Evolutionary conservation across 2,888 invertebrate genomes (phyloP).

Genomic region (Erynnis tages): DNA sequence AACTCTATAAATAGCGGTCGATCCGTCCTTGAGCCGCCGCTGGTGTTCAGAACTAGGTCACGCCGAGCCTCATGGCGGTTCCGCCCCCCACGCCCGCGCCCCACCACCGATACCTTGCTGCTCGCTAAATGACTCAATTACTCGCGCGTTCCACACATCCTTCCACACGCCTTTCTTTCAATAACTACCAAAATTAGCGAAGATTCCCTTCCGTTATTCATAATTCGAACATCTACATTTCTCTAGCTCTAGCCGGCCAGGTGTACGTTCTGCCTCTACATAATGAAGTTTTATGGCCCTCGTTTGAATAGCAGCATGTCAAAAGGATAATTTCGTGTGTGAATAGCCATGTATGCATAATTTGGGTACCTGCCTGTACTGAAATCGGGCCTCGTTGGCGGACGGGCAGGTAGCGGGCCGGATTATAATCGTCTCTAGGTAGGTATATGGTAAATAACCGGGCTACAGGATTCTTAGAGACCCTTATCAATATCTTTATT

Average conservation of each 20-base stretch:
- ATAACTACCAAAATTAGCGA: not conserved
- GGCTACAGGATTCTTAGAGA: conserved; percentile 10
- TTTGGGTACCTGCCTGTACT: conserved; percentile 63
- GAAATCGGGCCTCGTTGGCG: conserved; percentile 55
- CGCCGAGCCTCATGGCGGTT: conserved; percentile 58
- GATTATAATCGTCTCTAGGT: conserved; percentile 47
- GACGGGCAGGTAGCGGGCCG: conserved; percentile 65
- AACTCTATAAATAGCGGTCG: conserved; percentile 78
- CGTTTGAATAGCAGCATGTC: conserved; percentile 42
- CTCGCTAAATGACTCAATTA: conserved; percentile 36
- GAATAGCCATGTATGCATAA: conserved; percentile 48
- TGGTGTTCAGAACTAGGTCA: conserved; percentile 76
- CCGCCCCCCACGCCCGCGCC: conserved; percentile 47
- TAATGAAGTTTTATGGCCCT: conserved; percentile 38
- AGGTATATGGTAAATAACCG: conserved; percentile 33
- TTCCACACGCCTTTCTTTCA: conserved; percentile 39
- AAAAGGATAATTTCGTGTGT: conserved; percentile 47
- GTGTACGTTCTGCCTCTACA: conserved; percentile 45
- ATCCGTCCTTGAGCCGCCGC: conserved; percentile 77
- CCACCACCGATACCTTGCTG: conserved; percentile 37
- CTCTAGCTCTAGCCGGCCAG: conserved; percentile 36
- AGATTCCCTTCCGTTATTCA: not conserved
- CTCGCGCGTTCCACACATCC: conserved; percentile 48
- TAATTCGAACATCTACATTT: conserved; percentile 5
- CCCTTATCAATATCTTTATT: conserved; percentile 27